Base-by-base conservation (phyloP, 2,797 vertebrate genomes). In the Chrysocyon brachyurus region DNA sequence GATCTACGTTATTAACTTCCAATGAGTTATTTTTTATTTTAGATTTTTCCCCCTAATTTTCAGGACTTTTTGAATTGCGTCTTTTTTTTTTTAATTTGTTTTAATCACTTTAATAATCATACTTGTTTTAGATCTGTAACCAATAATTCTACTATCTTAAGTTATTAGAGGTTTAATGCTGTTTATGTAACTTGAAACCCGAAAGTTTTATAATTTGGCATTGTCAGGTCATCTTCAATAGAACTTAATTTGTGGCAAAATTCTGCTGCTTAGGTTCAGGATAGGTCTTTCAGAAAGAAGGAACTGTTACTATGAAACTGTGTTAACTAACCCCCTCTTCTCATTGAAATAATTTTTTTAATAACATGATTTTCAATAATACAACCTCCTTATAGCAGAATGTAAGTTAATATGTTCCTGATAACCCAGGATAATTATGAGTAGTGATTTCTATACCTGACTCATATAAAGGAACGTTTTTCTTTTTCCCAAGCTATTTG, bases 31-130 rank as follows among this genome's bases (percentile, higher is more conserved):
- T 70, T 68, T 79, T 54, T 14, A 52, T 92, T 72, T 57, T 54
- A 73, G 5, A 86, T 46, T 73, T 63, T 91, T 85, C 82, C 40
- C 40, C 40, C 28, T 61, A 72, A 84, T 49, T 73, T 86, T 3
- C 63, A 82, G 49, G 64, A 52, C 90, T 96, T 96, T 21, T 24
- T n/a, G 3, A 84, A 54, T 24, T 92, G n/a, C 49, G 81, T 61
- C 10, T 91, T 88, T 90, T 70, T 4, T 49, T 89, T 94, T 90
- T 14, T 31, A 61, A 88, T 77, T 82, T 87, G 56, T 66, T 90
- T 91, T 59, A 52, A 79, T 59, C 46, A 75, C 33, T 95, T 88
- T 79, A 81, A 82, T 79, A 81, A 82, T 21, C 28, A 52, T 68
- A 81, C 12, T 93, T 86, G 73, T 68, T 90, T 72, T 87, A 92